Evolutionary conservation across 2,113 vertebrate genomes (phyloP).

Genomic region (Misgurnus anguillicaudatus): DNA sequence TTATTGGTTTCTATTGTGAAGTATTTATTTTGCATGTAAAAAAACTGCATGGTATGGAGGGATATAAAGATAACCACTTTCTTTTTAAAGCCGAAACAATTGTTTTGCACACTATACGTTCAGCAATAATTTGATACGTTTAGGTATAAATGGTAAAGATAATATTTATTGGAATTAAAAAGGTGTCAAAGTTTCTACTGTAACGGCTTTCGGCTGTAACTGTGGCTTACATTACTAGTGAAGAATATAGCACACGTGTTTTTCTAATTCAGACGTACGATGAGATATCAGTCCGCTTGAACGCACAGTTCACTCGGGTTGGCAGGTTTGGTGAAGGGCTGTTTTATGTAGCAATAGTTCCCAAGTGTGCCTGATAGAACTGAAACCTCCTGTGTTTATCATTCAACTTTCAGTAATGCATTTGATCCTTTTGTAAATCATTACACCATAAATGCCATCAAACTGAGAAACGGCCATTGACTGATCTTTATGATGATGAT

Average conservation of each 20-base stretch:
- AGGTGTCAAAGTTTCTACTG: constrained; percentile 66
- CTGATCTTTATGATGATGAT: background rate
- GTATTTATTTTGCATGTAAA: constrained; percentile 58
- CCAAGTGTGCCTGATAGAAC: constrained; percentile 76
- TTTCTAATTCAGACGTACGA: constrained; percentile 50
- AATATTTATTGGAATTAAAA: constrained; percentile 49
- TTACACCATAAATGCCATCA: constrained; percentile 19
- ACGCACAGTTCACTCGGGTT: constrained; percentile 63
- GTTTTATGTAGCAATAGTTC: constrained; percentile 82
- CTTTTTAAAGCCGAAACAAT: constrained; percentile 50
- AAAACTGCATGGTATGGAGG: constrained; percentile 52
- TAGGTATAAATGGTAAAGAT: constrained; percentile 49
- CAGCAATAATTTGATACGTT: constrained; percentile 76
- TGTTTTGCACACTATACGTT: constrained; percentile 73
- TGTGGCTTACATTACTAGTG: constrained; percentile 42
- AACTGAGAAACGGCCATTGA: background rate
- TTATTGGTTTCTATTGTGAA: constrained; percentile 46
- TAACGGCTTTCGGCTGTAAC: constrained; percentile 54
- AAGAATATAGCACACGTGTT: constrained; percentile 47
- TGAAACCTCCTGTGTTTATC: constrained; percentile 53
- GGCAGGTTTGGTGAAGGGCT: constrained; percentile 79
- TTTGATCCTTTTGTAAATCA: constrained; percentile 26
- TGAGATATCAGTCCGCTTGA: constrained; percentile 62
- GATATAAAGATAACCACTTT: constrained; percentile 37
- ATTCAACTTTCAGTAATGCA: constrained; percentile 54